A percentile compares a stretch with the other conserved stretches of the same genome.
These are phyloP conservation scores for Drosophila parvula DNA, from an alignment of 1,140 invertebrate genomes.

Conservation along the genomic window DNA sequence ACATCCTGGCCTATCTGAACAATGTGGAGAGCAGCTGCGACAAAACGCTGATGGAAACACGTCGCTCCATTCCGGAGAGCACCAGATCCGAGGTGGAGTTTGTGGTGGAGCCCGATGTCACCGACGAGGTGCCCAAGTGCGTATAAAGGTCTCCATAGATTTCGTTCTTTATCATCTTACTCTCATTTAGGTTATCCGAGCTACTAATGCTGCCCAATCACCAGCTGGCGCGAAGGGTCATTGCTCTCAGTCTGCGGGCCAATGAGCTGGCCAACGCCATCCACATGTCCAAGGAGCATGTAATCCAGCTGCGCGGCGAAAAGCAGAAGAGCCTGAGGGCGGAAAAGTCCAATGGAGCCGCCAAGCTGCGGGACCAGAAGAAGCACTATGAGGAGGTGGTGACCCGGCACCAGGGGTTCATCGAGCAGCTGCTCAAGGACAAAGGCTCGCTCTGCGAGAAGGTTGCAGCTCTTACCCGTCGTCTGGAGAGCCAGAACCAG, in stretches of 20 bases:
- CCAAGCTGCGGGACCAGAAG: constrained; percentile 86
- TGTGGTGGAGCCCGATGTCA: constrained; percentile 78
- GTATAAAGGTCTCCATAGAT: not conserved
- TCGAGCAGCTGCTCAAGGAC: constrained; percentile 88
- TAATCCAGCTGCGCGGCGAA: constrained; percentile 72
- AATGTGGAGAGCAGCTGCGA: constrained; percentile 83
- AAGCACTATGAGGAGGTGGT: constrained; percentile 87
- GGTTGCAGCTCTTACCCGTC: constrained; percentile 86
- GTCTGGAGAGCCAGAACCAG: constrained; percentile 84
- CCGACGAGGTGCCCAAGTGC: constrained; percentile 83
- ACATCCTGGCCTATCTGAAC: constrained; percentile 81
- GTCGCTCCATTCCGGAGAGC: constrained; percentile 75
- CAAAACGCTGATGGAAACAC: constrained; percentile 78
- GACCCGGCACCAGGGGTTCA: constrained; percentile 88
- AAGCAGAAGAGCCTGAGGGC: constrained; percentile 75
- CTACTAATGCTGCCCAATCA: constrained; percentile 82
- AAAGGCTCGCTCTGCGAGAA: constrained; percentile 88
- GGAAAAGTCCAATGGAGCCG: constrained; percentile 72
- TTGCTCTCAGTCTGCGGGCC: constrained; percentile 75
- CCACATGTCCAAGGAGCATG: constrained; percentile 82
- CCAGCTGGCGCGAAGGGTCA: constrained; percentile 77
- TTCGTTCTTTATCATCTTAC: too few species aligned
- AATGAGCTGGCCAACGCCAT: constrained; percentile 83
- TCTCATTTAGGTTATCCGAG: constrained; percentile 64
- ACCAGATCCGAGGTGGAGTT: constrained; percentile 81